phyloP scores from a whole-genome alignment of 2,888 invertebrate species.

The Hydraecia micacea region DNA sequence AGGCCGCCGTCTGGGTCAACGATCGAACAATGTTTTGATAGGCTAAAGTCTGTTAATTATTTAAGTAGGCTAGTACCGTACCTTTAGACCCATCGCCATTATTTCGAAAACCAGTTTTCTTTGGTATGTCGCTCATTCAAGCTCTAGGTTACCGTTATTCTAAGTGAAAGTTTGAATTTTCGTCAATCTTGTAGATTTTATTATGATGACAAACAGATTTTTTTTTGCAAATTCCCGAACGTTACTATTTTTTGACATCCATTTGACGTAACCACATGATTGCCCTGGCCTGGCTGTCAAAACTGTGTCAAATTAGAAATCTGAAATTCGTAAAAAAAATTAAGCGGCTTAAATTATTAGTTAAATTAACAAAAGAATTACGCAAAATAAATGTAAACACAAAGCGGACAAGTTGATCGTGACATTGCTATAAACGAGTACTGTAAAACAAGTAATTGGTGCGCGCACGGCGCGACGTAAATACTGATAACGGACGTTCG shows the following conservation, averaged over 20 bases:
- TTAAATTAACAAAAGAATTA: conserved; percentile 32
- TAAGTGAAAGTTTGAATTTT: conserved; percentile 55
- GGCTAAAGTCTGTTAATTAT: conserved; percentile 2
- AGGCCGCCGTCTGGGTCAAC: conserved; percentile 28
- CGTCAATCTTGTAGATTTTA: not conserved
- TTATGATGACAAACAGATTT: not conserved
- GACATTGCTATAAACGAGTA: conserved; percentile 52
- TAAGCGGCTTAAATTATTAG: conserved; percentile 17
- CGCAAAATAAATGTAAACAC: conserved; percentile 38
- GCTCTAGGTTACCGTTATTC: conserved; percentile 53
- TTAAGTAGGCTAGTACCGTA: conserved; percentile 3
- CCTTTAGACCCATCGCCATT: not conserved
- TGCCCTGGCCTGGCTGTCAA: conserved; percentile 44
- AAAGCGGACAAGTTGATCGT: conserved; percentile 50
- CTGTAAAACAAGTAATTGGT: conserved; percentile 41
- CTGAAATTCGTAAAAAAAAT: conserved; percentile 21
- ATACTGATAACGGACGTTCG: conserved; percentile 67
- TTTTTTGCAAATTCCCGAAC: conserved; percentile 40
- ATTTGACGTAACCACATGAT: conserved; percentile 53
- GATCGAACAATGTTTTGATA: conserved; percentile 37
- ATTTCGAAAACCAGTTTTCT: conserved; percentile 47
- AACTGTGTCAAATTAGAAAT: conserved; percentile 51
- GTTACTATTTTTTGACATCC: conserved; percentile 15
- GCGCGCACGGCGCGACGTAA: conserved; percentile 61
- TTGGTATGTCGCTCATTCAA: conserved; percentile 36